Evolutionary conservation across 1,140 invertebrate species (phyloP).

Genomic region (Helicoverpa armigera): DNA sequence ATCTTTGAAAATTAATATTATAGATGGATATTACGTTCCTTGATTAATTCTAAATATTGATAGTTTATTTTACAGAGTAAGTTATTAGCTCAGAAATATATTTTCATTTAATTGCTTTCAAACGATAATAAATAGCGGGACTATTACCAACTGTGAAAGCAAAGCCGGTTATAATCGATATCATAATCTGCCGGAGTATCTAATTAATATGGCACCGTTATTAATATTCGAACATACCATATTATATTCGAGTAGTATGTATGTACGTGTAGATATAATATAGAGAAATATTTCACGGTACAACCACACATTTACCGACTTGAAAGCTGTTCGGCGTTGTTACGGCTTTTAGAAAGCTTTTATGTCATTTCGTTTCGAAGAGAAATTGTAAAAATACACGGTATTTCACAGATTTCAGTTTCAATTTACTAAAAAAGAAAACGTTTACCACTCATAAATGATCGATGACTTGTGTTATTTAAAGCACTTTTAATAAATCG

Average conservation of each 20-base stretch:
- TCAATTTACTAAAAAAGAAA: conserved; percentile 22
- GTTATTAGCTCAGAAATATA: not conserved
- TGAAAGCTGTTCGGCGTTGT: conserved; percentile 32
- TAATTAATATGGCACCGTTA: conserved; percentile 10
- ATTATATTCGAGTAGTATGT: not conserved
- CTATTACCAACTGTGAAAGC: conserved; percentile 10
- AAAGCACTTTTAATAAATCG: too few relatives aligned
- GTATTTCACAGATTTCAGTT: conserved; percentile 17
- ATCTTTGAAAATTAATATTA: not conserved
- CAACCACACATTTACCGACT: conserved; percentile 28
- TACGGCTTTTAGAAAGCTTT: conserved; percentile 56
- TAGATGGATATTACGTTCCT: too few relatives aligned
- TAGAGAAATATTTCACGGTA: not conserved
- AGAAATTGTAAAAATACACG: conserved; percentile 36
- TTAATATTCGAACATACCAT: not conserved
- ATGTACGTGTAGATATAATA: not conserved
- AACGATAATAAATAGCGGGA: conserved; percentile 10
- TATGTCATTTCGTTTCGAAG: conserved; percentile 42
- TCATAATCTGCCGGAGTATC: not conserved
- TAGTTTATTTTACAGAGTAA: not conserved
- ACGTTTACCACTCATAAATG: not conserved
- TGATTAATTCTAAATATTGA: too few relatives aligned
- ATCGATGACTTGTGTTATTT: not conserved
- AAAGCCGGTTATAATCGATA: not conserved
- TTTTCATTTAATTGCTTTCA: conserved; percentile 7